These are phyloP conservation scores for Hippocampus guttulatus DNA, from an alignment of 2,113 vertebrate genomes.

Conservation along the genomic window DNA sequence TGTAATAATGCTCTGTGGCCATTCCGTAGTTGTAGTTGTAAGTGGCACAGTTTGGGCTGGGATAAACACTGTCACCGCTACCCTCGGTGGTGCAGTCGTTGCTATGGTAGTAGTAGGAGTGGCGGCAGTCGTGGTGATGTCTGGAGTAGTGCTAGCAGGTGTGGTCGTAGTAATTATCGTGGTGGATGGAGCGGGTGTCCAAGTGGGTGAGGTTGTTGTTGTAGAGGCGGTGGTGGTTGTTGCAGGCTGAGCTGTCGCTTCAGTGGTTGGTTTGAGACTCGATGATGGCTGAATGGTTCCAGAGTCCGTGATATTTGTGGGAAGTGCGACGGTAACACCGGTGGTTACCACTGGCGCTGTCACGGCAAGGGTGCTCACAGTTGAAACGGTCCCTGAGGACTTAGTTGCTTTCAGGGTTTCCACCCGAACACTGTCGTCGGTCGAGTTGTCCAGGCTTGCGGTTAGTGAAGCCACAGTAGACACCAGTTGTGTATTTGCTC, in stretches of 20 bases:
- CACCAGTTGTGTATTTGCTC: neutral
- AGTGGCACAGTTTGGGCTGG: slow-evolving; percentile 31
- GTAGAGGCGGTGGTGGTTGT: slow-evolving; percentile 35
- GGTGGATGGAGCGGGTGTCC: slow-evolving; percentile 36
- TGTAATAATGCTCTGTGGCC: slow-evolving; percentile 62
- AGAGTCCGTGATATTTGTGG: slow-evolving; percentile 17
- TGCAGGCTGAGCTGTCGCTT: slow-evolving; percentile 22
- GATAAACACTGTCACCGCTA: slow-evolving; percentile 37
- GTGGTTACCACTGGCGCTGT: slow-evolving; percentile 25
- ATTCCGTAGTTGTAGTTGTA: slow-evolving; percentile 37
- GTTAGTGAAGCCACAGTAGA: slow-evolving; percentile 1
- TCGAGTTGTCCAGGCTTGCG: slow-evolving; percentile 50
- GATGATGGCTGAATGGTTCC: slow-evolving; percentile 22
- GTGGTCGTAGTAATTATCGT: slow-evolving; percentile 25
- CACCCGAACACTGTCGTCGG: slow-evolving; percentile 48
- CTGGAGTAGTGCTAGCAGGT: slow-evolving; percentile 17
- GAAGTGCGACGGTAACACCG: slow-evolving; percentile 40
- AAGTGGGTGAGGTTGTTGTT: slow-evolving; percentile 28
- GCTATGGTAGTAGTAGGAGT: slow-evolving; percentile 69
- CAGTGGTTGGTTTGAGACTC: slow-evolving; percentile 29
- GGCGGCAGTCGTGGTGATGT: slow-evolving; percentile 42
- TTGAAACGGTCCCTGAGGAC: slow-evolving; percentile 50
- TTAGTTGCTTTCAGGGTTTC: slow-evolving; percentile 53
- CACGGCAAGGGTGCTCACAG: slow-evolving; percentile 49
- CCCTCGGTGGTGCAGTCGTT: slow-evolving; percentile 63